phyloP scores from a whole-genome alignment of 2,797 vertebrate species.

The Argentina silus region DNA sequence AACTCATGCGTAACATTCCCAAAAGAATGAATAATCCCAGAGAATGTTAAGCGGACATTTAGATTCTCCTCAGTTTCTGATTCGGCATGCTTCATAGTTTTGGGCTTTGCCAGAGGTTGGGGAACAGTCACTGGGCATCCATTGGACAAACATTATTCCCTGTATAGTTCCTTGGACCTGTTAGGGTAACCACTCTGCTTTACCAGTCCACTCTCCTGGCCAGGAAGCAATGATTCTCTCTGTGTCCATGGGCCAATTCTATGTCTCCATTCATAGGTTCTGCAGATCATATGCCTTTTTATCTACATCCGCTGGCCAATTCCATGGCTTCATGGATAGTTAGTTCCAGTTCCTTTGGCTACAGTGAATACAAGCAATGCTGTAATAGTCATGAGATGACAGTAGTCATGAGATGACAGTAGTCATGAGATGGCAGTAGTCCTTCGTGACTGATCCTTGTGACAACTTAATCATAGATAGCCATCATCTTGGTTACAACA shows the following conservation, averaged over 20 bases:
- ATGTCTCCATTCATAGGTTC: no score
- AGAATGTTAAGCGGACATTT: constrained; percentile 10
- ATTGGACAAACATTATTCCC: neutral
- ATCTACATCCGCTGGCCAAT: no score
- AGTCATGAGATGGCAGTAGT: neutral
- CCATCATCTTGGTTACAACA: neutral
- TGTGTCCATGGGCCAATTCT: no score
- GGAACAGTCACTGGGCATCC: neutral
- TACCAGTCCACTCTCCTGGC: neutral
- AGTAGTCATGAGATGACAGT: neutral
- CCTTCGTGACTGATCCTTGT: neutral
- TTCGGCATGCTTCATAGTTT: constrained; percentile 1
- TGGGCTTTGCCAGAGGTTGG: neutral
- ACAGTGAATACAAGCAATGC: neutral
- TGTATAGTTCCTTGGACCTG: neutral
- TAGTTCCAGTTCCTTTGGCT: neutral
- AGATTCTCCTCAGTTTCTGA: neutral
- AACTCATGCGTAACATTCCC: constrained; percentile 21
- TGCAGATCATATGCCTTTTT: no score
- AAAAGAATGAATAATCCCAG: constrained; percentile 9
- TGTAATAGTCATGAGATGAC: neutral
- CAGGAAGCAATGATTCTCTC: no score
- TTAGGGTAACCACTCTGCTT: neutral
- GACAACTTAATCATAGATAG: neutral
- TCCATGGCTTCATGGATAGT: no score